phyloP scores from a whole-genome alignment of 2,113 vertebrate genomes.

The Nothoprocta pentlandii region DNA sequence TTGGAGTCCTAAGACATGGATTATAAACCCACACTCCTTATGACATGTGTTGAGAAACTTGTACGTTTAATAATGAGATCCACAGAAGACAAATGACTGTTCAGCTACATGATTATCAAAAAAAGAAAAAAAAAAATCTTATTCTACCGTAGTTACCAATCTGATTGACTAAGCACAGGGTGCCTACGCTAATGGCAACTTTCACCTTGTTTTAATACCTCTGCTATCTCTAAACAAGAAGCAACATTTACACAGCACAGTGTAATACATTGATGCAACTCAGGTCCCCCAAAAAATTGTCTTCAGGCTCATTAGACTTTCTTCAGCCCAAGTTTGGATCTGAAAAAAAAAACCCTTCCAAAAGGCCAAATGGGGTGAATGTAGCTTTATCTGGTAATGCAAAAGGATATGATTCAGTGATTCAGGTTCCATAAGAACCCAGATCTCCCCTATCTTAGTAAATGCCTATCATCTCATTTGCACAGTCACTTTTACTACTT shows the following conservation, averaged over 20 bases:
- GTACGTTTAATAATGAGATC: background rate
- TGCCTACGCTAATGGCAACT: background rate
- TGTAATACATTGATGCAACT: background rate
- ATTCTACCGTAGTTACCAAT: background rate
- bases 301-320: background rate
- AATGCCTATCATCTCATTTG: background rate
- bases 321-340: background rate
- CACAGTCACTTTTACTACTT: background rate
- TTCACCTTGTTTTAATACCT: background rate
- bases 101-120: background rate
- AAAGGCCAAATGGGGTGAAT: background rate
- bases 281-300: background rate
- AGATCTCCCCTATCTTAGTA: background rate
- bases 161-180: background rate
- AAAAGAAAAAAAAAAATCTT: background rate
- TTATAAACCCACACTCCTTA: background rate
- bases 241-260: background rate
- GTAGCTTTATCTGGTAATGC: background rate
- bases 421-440: background rate
- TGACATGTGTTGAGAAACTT: background rate
- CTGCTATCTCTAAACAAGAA: background rate
- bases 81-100: background rate
- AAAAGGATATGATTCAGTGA: background rate
- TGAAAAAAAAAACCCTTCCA: background rate
- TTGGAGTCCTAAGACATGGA: background rate